Conservation (phyloP, 2,888 invertebrate genomes). For the Allacma fusca region DNA sequence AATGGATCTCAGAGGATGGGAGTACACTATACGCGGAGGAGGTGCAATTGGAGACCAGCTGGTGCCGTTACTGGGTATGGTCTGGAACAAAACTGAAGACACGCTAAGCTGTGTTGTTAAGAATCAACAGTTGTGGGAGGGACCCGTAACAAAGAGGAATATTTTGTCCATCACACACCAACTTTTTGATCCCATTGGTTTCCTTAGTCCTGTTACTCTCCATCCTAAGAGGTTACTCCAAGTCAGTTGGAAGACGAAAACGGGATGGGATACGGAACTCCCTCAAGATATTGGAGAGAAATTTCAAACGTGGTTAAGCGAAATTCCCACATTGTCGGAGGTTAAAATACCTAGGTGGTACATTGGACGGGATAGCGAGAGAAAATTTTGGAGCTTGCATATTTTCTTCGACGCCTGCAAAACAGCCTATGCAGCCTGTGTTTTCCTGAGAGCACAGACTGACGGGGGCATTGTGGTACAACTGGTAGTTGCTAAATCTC, state of each 20-base stretch:
- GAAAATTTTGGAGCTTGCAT: conserved; percentile 55
- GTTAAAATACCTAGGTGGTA: conserved; percentile 21
- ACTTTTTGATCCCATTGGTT: conserved; percentile 47
- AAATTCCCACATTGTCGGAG: background rate
- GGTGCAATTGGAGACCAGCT: too few relatives aligned
- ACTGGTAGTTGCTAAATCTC: conserved; percentile 61
- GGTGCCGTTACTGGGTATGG: conserved; percentile 47
- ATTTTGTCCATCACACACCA: conserved; percentile 40
- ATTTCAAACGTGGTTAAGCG: conserved; percentile 19
- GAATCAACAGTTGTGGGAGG: background rate
- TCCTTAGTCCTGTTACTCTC: conserved; percentile 27
- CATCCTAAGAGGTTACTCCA: conserved; percentile 48
- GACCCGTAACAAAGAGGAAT: conserved; percentile 43
- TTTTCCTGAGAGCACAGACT: conserved; percentile 57
- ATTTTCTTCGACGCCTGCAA: conserved; percentile 62
- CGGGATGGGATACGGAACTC: conserved; percentile 43
- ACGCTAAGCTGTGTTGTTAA: conserved; percentile 31
- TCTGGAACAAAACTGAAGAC: conserved; percentile 35
- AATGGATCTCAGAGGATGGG: too few relatives aligned
- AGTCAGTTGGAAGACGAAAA: conserved; percentile 43
- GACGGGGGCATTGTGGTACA: conserved; percentile 49
- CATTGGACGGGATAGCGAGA: background rate
- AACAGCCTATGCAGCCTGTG: conserved; percentile 60
- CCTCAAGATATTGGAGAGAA: conserved; percentile 25
- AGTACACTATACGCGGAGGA: too few relatives aligned